These are phyloP conservation scores for Eupeodes luniger DNA, from an alignment of 2,888 invertebrate species.

Conservation along the genomic window DNA sequence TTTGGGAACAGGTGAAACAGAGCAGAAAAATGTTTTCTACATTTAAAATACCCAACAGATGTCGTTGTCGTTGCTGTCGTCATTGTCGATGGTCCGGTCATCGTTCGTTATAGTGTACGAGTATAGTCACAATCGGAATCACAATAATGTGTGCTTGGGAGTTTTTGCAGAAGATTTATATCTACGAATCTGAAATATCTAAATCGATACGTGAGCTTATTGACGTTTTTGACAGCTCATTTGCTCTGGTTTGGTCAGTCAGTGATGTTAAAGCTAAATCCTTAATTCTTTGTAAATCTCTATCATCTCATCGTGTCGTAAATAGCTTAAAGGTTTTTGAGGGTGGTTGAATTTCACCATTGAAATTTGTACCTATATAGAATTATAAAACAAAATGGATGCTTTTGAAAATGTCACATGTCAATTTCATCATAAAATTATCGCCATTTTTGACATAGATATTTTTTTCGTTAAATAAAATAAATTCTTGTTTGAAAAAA, in stretches of 20 bases:
- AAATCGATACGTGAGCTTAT: constrained; percentile 63
- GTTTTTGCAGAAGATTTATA: constrained; percentile 35
- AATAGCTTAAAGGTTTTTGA: background rate
- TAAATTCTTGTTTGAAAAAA: too few species aligned
- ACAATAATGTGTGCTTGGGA: background rate
- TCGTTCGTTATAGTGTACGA: too few species aligned
- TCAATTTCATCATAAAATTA: too few species aligned
- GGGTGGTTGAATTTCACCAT: constrained; percentile 13
- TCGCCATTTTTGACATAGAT: too few species aligned
- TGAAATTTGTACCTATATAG: too few species aligned
- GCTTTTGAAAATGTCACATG: too few species aligned
- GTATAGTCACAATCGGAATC: constrained; percentile 1
- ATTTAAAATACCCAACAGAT: constrained; percentile 33
- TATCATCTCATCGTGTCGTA: background rate
- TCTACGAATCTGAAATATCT: constrained; percentile 57
- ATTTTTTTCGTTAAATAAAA: too few species aligned
- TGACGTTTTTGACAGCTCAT: constrained; percentile 63
- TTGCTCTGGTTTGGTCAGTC: constrained; percentile 8
- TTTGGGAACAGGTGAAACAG: constrained; percentile 59
- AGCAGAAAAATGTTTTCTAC: constrained; percentile 62
- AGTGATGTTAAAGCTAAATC: constrained; percentile 45
- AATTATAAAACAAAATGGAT: too few species aligned
- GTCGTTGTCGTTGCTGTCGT: background rate
- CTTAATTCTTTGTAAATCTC: constrained; percentile 47
- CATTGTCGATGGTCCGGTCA: too few species aligned